Evolutionary conservation across 2,888 invertebrate species (phyloP), one percentile per base, ranked within the genome.

Genomic region (Balanococcus diminutus): DNA sequence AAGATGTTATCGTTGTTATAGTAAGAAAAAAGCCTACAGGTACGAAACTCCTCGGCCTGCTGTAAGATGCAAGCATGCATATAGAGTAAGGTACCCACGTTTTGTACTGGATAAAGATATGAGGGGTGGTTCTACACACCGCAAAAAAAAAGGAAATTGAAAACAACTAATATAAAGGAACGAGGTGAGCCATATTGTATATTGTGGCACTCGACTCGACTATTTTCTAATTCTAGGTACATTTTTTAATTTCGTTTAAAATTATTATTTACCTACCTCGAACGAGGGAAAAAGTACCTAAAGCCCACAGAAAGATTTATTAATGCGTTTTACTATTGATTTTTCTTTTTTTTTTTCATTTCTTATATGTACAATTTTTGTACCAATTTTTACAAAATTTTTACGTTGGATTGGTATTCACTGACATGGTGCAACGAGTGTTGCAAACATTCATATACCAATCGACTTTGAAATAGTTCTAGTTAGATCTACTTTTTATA

Each of bases 1-100:
- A 82, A 82, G 82, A 82, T 82, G 82, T 82, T 82, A 82, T 82
- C 82, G 32, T 82, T 82, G 2, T 82, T 82, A 72, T 36, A n/a
- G 11, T 28, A 61, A 61, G 16, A 36, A 79, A 79, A 36, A 79
- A 79, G 32, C 32, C 75, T 36, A 19, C 75, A 79, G 75, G 75
- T 79, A 79, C 19, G 75, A 28, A 67, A 67, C 67, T 2, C 75
- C 36, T 0, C 19, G 36, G 32, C 75, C 75, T 32, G 75, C 75
- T 79, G 75, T 36, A 79, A 79, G 75, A 79, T 79, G 36, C 36
- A 0, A 36, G 36, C 28, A 79, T 25, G 22, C 6, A 19, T 8
- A 9, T 19, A 42, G 1, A 22, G 28, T 28, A n/a, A n/a, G n/a
- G 4, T 67, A 67, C 72, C 72, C 31, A 32, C 28, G 72, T 72